phyloP scores from a whole-genome alignment of 2,888 invertebrate genomes.

The Dione juno region DNA sequence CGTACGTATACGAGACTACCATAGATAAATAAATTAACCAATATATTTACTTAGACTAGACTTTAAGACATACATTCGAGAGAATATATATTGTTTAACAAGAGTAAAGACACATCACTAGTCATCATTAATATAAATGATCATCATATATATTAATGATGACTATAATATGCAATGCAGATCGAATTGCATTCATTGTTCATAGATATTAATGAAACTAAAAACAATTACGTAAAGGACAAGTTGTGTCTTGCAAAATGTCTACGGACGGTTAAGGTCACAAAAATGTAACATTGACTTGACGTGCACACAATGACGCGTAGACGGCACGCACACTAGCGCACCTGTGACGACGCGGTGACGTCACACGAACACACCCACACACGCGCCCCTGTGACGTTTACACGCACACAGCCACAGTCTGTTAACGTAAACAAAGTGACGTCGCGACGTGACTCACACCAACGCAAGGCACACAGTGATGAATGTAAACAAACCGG shows the following conservation, averaged over 20 bases:
- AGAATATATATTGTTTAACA: background rate
- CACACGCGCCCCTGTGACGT: conserved; percentile 75
- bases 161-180: too few species aligned
- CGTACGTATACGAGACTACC: too few species aligned
- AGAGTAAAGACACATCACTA: conserved; percentile 3
- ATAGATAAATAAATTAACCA: too few species aligned
- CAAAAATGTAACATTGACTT: conserved; percentile 81
- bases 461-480: conserved; percentile 64
- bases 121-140: conserved; percentile 17
- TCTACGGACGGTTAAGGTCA: conserved; percentile 81
- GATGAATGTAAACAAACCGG: conserved; percentile 82
- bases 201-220: conserved; percentile 38
- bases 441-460: conserved; percentile 76
- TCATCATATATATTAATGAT: too few species aligned
- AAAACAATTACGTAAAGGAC: conserved; percentile 60
- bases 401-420: conserved; percentile 53
- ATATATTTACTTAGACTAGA: too few species aligned
- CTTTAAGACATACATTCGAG: too few species aligned
- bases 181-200: background rate
- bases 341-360: conserved; percentile 59
- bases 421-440: conserved; percentile 75
- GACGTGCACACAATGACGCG: conserved; percentile 54
- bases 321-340: conserved; percentile 54
- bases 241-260: conserved; percentile 59
- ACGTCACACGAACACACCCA: conserved; percentile 81